Conservation (phyloP, 2,113 vertebrate genomes). For the Platysteira castanea region DNA sequence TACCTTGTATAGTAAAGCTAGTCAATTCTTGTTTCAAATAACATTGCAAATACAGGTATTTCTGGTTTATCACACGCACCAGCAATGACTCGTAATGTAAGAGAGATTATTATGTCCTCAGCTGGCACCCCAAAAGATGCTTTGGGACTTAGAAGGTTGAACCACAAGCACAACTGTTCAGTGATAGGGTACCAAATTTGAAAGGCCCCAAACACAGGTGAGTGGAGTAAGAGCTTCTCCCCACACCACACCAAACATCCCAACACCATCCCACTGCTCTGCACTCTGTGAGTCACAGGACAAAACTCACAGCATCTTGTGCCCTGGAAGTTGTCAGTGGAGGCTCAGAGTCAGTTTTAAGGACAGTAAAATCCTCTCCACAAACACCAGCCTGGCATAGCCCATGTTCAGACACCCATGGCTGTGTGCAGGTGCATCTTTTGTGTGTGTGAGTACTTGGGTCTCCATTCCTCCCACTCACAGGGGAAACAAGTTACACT, state of each 20-base stretch:
- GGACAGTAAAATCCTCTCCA: background rate
- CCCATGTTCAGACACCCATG: background rate
- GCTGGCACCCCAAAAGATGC: background rate
- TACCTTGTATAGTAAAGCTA: background rate
- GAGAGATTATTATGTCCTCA: background rate
- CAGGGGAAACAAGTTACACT: background rate
- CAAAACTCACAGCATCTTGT: background rate
- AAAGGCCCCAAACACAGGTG: background rate
- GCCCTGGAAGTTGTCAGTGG: background rate
- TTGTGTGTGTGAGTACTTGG: background rate
- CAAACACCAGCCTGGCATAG: background rate
- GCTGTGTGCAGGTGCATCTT: background rate
- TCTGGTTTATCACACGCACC: background rate
- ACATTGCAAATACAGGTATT: background rate
- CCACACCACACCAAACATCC: background rate
- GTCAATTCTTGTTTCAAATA: background rate
- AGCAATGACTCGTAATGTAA: background rate
- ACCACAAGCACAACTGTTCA: background rate
- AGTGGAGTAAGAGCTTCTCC: background rate
- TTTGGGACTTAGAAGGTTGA: background rate
- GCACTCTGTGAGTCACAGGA: background rate
- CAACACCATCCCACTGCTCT: background rate
- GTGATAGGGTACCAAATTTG: background rate
- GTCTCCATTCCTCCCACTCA: background rate
- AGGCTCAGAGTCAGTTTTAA: background rate